Conservation (phyloP, 2,113 vertebrate genomes). For the Polypterus senegalus region DNA sequence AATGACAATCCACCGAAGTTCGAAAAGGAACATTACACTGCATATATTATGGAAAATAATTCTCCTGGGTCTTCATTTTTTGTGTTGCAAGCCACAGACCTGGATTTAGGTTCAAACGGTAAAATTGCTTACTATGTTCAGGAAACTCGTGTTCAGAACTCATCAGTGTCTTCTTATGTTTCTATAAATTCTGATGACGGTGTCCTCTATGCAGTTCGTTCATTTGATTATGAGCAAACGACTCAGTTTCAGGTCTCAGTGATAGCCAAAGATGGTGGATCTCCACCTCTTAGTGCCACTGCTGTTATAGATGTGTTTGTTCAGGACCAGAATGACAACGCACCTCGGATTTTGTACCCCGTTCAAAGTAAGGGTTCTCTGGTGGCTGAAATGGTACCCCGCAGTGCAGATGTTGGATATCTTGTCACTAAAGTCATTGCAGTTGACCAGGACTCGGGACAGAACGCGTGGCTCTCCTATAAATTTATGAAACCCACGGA, state of each 20-base stretch:
- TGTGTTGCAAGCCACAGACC: constrained; percentile 20
- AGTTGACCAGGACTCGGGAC: constrained; percentile 25
- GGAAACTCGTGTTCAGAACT: constrained; percentile 14
- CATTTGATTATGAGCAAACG: constrained; percentile 54
- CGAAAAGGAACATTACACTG: constrained; percentile 10
- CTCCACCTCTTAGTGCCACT: constrained; percentile 34
- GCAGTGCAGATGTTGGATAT: constrained; percentile 6
- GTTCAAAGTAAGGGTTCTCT: constrained; percentile 14
- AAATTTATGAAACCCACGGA: constrained; percentile 21
- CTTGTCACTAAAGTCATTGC: constrained; percentile 24
- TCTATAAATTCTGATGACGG: constrained; percentile 46
- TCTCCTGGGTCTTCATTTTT: constrained; percentile 16
- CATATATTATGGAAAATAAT: constrained; percentile 22
- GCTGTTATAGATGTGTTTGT: constrained; percentile 30
- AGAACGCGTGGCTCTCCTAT: too few species aligned
- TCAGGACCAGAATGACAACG: constrained; percentile 44
- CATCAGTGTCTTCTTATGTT: constrained; percentile 29
- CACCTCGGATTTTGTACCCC: constrained; percentile 41
- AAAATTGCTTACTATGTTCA: constrained; percentile 22
- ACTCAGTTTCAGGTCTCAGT: constrained; percentile 36
- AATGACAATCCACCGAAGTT: constrained; percentile 26
- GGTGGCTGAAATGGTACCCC: constrained; percentile 28
- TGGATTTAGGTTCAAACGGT: constrained; percentile 22
- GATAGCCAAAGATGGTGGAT: constrained; percentile 38
- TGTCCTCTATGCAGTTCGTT: constrained; percentile 35